Base-by-base conservation (phyloP, 2,113 vertebrate genomes). In the Psettodes erumei region DNA sequence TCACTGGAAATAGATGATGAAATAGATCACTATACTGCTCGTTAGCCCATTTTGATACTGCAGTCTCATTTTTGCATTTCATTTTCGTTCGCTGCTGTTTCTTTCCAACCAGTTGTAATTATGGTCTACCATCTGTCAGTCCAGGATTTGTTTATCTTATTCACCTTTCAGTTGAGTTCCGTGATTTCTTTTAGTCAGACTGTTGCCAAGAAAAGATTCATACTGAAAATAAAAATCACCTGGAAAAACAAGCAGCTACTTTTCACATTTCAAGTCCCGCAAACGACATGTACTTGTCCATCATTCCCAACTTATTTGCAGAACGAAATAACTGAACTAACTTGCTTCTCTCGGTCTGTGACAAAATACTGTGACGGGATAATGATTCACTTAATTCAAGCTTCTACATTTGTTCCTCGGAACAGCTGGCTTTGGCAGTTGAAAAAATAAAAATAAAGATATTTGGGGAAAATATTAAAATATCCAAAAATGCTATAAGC, bases 161-260 rank as follows among this genome's bases (percentile, higher is more conserved):
- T 82, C 64, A 79, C 47, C 40, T 66, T 61, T 60, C 15, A 65
- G 45, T 62, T 71, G 18, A 58, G 33, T 62, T 75, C n/a, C 37
- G 3, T 16, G 10, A 62, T 33, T 42, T 38, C 54, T 28, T 69
- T 67, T 4, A 4, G 27, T n/a, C 5, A 3, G 6, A n/a, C 18
- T 28, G 40, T 58, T 58, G 60, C 23, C 21, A 58, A 40, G 21
- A 33, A 23, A 21, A 43, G 8, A 55, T 45, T 18, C 25, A 11
- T 16, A 9, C n/a, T 28, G 5, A 5, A 35, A 13, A 38, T n/a
- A n/a, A 21, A 21, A 56, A 59, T 27, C 42, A 33, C 61, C 47
- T 65, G 51, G n/a, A 42, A 53, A 65, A 59, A 25, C 4, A 8
- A 28, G 28, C 23, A 40, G 33, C 5, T 19, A 11, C 1, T 18